Base-by-base conservation (phyloP, 2,797 vertebrate genomes). In the Geotrypetes seraphini region DNA sequence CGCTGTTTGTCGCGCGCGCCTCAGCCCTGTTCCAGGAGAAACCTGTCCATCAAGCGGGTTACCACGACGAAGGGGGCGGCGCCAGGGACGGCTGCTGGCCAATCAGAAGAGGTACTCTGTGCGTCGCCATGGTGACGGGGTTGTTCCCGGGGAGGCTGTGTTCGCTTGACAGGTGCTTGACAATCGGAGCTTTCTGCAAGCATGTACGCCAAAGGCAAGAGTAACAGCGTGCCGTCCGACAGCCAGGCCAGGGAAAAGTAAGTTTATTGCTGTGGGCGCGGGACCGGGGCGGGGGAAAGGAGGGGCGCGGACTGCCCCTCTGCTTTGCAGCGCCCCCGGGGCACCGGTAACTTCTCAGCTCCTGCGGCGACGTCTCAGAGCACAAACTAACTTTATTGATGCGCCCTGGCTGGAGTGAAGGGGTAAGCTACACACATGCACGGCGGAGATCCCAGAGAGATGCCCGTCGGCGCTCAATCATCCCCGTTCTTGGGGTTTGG, bases 171-270 rank as follows among this genome's bases (percentile, higher is more conserved):
- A 91, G 90, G 91, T 92, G 89, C 84, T 85, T 89, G 91, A 91
- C 89, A 90, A 87, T 90, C 86, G 84, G 81, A 85, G 88, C 85
- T 88, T 82, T 88, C 84, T 85, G 89, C 87, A 93, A 92, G 90
- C 88, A 93, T 93, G 91, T 94, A 93, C 86, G 87, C 90, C 89
- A 92, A 91, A 90, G 89, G 90, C 87, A 92, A 92, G 89, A 94
- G 87, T 83, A 89, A 86, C 66, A 89, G 83, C 84, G 85, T 90
- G 84, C 91, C 88, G 82, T 91, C 91, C 85, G 91, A 96, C 86
- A 92, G 81, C 81, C 90, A 93, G 83, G 90, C 90, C 77, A 81
- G 87, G 84, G 92, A 93, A 87, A 94, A 92, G 91, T 94, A 85
- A 92, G 90, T 92, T 86, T 81, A 39, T 43, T 12, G 45, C 19